Percentiles rank a stretch among this genome's conserved stretches.
phyloP scores from a whole-genome alignment of 2,888 invertebrate species.

The Macrosoma leucophasiata region DNA sequence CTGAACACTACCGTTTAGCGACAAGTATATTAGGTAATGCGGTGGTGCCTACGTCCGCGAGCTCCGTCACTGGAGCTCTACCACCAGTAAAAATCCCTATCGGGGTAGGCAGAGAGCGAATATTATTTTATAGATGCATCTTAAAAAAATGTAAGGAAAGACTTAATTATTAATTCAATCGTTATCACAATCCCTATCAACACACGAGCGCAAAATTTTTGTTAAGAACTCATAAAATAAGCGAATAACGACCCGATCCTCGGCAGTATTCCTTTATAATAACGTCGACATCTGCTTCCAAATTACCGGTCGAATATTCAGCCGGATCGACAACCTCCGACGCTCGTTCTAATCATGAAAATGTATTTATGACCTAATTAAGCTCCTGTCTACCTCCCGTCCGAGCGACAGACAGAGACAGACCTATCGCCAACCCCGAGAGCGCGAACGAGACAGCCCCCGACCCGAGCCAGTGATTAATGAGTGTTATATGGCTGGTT shows the following conservation, averaged over 20 bases:
- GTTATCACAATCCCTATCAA: too few species aligned
- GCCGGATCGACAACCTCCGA: conserved; percentile 35
- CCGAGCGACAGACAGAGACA: conserved; percentile 39
- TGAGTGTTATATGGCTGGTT: conserved; percentile 80
- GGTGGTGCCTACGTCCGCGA: too few species aligned
- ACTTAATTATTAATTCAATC: too few species aligned
- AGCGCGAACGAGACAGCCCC: conserved; percentile 42
- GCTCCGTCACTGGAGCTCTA: too few species aligned
- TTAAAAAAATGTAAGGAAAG: too few species aligned
- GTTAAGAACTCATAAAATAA: too few species aligned
- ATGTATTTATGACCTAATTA: conserved; percentile 76
- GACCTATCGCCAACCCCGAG: conserved; percentile 20
- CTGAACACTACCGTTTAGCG: too few species aligned
- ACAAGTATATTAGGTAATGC: too few species aligned
- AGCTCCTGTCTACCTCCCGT: conserved; percentile 61
- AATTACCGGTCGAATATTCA: conserved; percentile 22
- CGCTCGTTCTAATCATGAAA: conserved; percentile 65
- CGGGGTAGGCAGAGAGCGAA: too few species aligned
- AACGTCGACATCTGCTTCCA: conserved; percentile 43
- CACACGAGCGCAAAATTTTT: too few species aligned
- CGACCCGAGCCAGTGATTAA: conserved; percentile 75
- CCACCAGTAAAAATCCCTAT: too few species aligned
- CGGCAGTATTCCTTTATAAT: conserved; percentile 16
- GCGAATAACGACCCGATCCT: conserved; percentile 5
- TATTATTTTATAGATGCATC: too few species aligned